phyloP scores from a whole-genome alignment of 2,797 vertebrate genomes.

The Odontamblyopus rebecca region DNA sequence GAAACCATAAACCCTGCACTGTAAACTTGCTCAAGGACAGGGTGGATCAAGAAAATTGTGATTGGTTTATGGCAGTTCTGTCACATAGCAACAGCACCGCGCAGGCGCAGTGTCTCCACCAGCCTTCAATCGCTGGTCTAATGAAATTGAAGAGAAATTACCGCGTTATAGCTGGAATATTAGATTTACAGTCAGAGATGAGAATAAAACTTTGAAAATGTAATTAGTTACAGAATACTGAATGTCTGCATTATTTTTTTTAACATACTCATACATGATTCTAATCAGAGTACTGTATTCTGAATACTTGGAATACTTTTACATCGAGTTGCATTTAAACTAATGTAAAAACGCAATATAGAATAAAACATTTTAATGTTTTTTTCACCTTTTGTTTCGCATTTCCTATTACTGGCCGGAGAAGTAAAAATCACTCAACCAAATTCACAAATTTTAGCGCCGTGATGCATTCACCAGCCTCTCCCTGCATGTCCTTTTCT shows the following conservation, averaged over 20 bases:
- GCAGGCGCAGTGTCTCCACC: constrained; percentile 24
- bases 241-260: too few species aligned
- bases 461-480: constrained; percentile 4
- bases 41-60: neutral
- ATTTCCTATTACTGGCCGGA: too few species aligned
- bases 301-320: too few species aligned
- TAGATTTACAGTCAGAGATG: neutral
- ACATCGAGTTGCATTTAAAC: too few species aligned
- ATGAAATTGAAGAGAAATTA: constrained; percentile 5
- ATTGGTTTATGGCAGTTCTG: constrained; percentile 23
- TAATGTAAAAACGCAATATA: too few species aligned
- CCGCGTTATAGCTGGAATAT: neutral
- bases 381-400: too few species aligned
- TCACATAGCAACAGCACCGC: constrained; percentile 64
- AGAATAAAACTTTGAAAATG: too few species aligned
- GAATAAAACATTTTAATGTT: too few species aligned
- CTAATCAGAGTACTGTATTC: too few species aligned
- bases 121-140: neutral
- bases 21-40: neutral
- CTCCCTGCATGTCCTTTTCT: constrained; percentile 13
- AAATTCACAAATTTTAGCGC: neutral
- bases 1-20: neutral
- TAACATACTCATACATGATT: too few species aligned
- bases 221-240: too few species aligned
- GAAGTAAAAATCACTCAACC: too few species aligned